phyloP scores from a whole-genome alignment of 2,113 vertebrate genomes.

The Corythaeola cristata region DNA sequence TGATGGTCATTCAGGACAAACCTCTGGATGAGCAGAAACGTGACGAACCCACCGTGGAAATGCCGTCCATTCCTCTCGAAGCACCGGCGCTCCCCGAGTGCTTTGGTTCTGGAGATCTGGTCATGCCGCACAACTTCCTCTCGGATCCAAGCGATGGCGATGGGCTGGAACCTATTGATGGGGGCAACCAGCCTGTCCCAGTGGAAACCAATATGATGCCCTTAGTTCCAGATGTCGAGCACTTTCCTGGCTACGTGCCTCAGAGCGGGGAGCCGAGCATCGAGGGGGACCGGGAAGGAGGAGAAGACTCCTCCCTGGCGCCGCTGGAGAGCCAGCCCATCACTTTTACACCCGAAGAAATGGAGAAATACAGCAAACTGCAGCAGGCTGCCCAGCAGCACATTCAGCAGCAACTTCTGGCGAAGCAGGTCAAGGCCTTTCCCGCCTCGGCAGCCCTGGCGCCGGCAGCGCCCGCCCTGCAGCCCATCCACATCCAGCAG shows the following conservation, averaged over 20 bases:
- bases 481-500: slow-evolving; percentile 96
- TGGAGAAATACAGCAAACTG: slow-evolving; percentile 99
- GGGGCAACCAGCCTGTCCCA: slow-evolving; percentile 73
- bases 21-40: slow-evolving; percentile 68
- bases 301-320: slow-evolving; percentile 90
- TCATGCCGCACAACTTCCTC: slow-evolving; percentile 74
- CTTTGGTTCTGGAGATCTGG: slow-evolving; percentile 66
- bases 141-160: slow-evolving; percentile 60
- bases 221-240: slow-evolving; percentile 74
- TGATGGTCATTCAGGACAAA: slow-evolving; percentile 78
- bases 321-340: slow-evolving; percentile 97
- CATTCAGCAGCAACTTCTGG: slow-evolving; percentile 92
- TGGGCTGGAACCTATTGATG: slow-evolving; percentile 81
- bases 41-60: slow-evolving; percentile 50
- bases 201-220: slow-evolving; percentile 78
- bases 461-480: slow-evolving; percentile 80
- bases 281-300: slow-evolving; percentile 84
- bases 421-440: slow-evolving; percentile 95
- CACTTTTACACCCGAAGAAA: slow-evolving; percentile 96
- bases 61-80: slow-evolving; percentile 44
- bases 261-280: slow-evolving; percentile 75
- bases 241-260: slow-evolving; percentile 84
- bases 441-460: slow-evolving; percentile 85
- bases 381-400: slow-evolving; percentile 92
- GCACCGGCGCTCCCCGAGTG: slow-evolving; percentile 62